Percentiles rank a stretch among this genome's conserved stretches.
Evolutionary conservation across 2,888 invertebrate genomes (phyloP).

Genomic region (Eueremaeus valkanovi): DNA sequence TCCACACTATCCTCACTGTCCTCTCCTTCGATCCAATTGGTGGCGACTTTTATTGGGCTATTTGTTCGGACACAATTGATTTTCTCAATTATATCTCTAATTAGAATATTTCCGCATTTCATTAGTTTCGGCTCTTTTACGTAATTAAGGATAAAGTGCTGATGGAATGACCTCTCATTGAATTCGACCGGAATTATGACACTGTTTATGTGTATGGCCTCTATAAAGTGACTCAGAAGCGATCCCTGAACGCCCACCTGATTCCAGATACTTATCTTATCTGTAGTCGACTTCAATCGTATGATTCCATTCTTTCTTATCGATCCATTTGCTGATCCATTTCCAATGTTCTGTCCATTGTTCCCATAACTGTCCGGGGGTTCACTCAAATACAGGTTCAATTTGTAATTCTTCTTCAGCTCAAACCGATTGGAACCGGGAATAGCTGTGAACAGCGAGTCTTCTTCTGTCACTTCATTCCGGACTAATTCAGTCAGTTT

Average conservation of each 20-base stretch:
- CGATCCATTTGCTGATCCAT: background rate
- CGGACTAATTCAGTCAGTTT: background rate
- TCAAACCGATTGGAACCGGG: background rate
- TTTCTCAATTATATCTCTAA: background rate
- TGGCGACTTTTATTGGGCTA: background rate
- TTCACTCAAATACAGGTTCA: background rate
- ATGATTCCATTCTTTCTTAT: background rate
- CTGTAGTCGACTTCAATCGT: constrained; percentile 8
- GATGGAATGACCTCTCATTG: constrained; percentile 13
- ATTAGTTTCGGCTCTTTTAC: constrained; percentile 5
- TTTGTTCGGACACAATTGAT: background rate
- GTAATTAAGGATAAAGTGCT: background rate
- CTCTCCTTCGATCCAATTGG: background rate
- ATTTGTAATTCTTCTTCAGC: constrained; percentile 3
- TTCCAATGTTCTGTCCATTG: background rate
- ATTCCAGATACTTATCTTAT: constrained; percentile 22
- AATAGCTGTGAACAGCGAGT: background rate
- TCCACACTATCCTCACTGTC: background rate
- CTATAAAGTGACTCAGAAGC: constrained; percentile 10
- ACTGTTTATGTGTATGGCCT: background rate
- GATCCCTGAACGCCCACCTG: constrained; percentile 7
- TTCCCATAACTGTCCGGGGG: background rate
- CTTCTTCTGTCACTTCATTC: background rate
- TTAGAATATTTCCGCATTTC: background rate
- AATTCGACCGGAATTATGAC: background rate